Evolutionary conservation across 1,140 invertebrate genomes (phyloP).

Genomic region (Bicyclus anynana): DNA sequence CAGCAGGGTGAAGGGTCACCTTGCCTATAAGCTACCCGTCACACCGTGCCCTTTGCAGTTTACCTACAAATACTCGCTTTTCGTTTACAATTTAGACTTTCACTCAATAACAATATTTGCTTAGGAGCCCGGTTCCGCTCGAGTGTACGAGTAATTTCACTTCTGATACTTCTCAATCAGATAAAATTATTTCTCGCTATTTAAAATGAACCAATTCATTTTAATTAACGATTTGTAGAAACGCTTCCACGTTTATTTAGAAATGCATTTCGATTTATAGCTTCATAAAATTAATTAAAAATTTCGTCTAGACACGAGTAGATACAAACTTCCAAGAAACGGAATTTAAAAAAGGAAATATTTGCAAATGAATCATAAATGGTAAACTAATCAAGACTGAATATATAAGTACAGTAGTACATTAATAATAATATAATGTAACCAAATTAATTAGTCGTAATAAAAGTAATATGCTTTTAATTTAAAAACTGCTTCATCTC

Average conservation of each 20-base stretch:
- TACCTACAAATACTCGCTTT: conserved; percentile 37
- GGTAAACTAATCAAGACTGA: too few relatives aligned
- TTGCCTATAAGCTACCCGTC: conserved; percentile 43
- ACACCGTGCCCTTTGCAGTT: conserved; percentile 35
- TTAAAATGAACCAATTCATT: conserved; percentile 9
- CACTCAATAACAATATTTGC: conserved; percentile 40
- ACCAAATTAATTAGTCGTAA: too few relatives aligned
- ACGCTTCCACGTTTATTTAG: conserved; percentile 1
- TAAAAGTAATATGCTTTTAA: too few relatives aligned
- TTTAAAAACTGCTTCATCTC: too few relatives aligned
- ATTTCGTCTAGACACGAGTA: not conserved
- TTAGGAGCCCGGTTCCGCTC: conserved; percentile 28
- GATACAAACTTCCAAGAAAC: not conserved
- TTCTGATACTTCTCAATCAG: conserved; percentile 28
- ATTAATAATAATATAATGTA: not conserved
- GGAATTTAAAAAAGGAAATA: not conserved
- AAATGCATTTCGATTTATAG: not conserved
- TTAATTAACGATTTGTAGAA: conserved; percentile 7
- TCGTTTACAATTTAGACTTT: conserved; percentile 49
- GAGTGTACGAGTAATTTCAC: conserved; percentile 23
- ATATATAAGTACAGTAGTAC: not conserved
- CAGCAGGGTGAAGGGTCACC: conserved; percentile 36
- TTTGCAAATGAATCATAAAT: not conserved
- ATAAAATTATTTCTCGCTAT: conserved; percentile 25
- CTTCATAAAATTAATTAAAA: not conserved